These are phyloP conservation scores for Eremobia ochroleuca DNA, from an alignment of 2,888 invertebrate genomes.

Conservation along the genomic window DNA sequence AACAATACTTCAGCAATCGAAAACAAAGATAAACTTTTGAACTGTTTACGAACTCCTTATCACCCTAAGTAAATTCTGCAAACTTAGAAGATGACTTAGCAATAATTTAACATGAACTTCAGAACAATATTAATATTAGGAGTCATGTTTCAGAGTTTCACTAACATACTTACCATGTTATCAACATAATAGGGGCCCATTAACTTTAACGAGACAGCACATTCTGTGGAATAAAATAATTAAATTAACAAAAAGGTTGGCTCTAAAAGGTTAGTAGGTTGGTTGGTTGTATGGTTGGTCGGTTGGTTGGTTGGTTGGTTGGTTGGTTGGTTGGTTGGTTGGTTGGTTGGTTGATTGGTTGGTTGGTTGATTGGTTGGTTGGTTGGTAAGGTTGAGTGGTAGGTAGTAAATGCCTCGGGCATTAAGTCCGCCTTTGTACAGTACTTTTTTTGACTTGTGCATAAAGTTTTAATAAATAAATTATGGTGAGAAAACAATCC, in stretches of 20 bases:
- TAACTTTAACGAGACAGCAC: neutral
- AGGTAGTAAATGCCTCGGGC: too few species aligned
- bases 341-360: too few species aligned
- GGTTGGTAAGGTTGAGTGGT: too few species aligned
- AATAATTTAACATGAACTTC: slow-evolving; percentile 31
- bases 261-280: too few species aligned
- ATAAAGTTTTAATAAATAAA: too few species aligned
- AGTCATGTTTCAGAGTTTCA: slow-evolving; percentile 27
- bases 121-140: slow-evolving; percentile 38
- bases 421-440: too few species aligned
- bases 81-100: slow-evolving; percentile 26
- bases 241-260: too few species aligned
- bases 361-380: too few species aligned
- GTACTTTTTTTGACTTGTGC: too few species aligned
- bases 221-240: neutral
- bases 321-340: too few species aligned
- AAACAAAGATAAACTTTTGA: slow-evolving; percentile 33
- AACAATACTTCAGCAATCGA: slow-evolving; percentile 28
- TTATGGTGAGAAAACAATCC: neutral
- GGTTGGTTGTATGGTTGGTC: too few species aligned
- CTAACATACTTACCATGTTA: neutral
- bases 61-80: slow-evolving; percentile 22
- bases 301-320: too few species aligned
- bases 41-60: slow-evolving; percentile 19
- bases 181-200: neutral